Evolutionary conservation across 2,888 invertebrate genomes (phyloP).

Genomic region (Acleris cristana): DNA sequence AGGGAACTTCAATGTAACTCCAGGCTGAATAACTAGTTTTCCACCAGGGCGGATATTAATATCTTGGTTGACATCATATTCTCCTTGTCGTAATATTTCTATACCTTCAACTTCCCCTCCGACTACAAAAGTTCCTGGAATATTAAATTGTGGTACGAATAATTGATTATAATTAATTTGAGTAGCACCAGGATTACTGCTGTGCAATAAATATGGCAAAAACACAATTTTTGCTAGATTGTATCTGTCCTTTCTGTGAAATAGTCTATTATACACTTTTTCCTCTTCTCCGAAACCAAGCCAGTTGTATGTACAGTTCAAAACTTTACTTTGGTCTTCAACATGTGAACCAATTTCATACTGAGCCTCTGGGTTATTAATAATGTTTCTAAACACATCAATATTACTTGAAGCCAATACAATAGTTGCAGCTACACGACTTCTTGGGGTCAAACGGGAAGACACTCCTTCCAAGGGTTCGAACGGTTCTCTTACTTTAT

Average conservation of each 20-base stretch:
- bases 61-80: slow-evolving; percentile 96
- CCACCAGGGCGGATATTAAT: slow-evolving; percentile 98
- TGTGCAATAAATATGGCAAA: slow-evolving; percentile 95
- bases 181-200: slow-evolving; percentile 94
- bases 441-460: slow-evolving; percentile 92
- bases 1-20: slow-evolving; percentile 94
- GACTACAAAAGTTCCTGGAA: slow-evolving; percentile 87
- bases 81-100: slow-evolving; percentile 91
- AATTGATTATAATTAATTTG: slow-evolving; percentile 90
- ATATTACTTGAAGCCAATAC: slow-evolving; percentile 96
- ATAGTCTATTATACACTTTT: slow-evolving; percentile 89
- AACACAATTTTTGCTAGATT: slow-evolving; percentile 96
- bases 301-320: slow-evolving; percentile 98
- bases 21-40: slow-evolving; percentile 92
- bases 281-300: slow-evolving; percentile 90
- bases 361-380: slow-evolving; percentile 94
- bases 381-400: slow-evolving; percentile 93
- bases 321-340: slow-evolving; percentile 95
- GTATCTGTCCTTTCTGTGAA: slow-evolving; percentile 95
- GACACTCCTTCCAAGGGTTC: slow-evolving; percentile 86
- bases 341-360: slow-evolving; percentile 98
- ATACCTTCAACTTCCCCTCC: slow-evolving; percentile 97
- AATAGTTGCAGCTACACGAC: slow-evolving; percentile 95
- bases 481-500: slow-evolving; percentile 94
- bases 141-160: slow-evolving; percentile 91